Evolutionary conservation across 2,113 vertebrate genomes (phyloP).

Genomic region (Ciconia stormi): DNA sequence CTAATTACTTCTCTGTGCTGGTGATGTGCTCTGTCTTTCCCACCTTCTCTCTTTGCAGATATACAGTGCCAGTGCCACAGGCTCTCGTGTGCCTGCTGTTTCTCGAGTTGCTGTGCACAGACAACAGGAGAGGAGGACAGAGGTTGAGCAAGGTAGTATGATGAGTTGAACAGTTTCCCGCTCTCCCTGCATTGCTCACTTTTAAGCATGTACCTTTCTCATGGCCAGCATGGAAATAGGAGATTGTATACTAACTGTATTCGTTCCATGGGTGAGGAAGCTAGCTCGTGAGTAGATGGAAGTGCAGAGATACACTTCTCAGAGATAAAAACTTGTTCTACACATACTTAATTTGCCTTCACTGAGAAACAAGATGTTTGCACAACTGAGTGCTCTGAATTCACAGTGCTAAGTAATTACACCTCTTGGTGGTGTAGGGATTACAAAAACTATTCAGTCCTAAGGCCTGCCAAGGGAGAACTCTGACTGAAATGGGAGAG

Average conservation of each 20-base stretch:
- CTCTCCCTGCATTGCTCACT: not conserved
- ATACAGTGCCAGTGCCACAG: rapidly evolving
- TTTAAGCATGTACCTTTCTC: not conserved
- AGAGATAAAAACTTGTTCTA: not conserved
- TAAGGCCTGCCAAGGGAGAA: not conserved
- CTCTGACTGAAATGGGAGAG: not conserved
- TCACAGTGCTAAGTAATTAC: not conserved
- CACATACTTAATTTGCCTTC: not conserved
- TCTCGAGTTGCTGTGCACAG: not conserved
- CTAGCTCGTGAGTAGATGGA: not conserved
- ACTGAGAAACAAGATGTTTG: not conserved
- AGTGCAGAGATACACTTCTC: not conserved
- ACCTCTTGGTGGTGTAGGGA: not conserved
- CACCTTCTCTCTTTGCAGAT: not conserved
- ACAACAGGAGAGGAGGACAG: not conserved
- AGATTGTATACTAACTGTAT: rapidly evolving
- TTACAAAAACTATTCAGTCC: not conserved
- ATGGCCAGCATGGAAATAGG: not conserved
- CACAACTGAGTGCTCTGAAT: not conserved
- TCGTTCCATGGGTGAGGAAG: not conserved
- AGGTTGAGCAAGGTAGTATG: not conserved
- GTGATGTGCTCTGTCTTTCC: not conserved
- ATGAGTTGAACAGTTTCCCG: not conserved
- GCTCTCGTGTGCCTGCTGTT: not conserved
- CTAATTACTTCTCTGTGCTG: not conserved